A percentile compares a stretch with the other conserved stretches of the same genome.
These are phyloP conservation scores for Caenorhabditis briggsae DNA, from an alignment of 1,140 invertebrate species.

Conservation along the genomic window DNA sequence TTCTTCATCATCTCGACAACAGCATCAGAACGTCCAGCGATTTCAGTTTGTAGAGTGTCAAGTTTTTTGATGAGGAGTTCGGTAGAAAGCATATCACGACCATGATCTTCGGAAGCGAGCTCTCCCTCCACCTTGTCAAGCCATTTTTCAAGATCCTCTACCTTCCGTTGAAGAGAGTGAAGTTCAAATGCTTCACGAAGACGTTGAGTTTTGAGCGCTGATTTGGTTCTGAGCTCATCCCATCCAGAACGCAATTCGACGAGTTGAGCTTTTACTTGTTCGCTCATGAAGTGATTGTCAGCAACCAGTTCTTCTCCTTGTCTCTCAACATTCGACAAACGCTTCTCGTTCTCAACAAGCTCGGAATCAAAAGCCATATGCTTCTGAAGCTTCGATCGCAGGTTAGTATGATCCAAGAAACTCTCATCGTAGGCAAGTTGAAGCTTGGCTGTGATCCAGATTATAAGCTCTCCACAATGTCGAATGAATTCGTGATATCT, in stretches of 20 bases:
- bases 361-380: slow-evolving; percentile 95
- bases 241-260: slow-evolving; percentile 70
- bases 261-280: slow-evolving; percentile 68
- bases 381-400: slow-evolving; percentile 96
- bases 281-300: slow-evolving; percentile 70
- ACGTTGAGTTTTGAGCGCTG: slow-evolving; percentile 70
- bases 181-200: slow-evolving; percentile 81
- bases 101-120: slow-evolving; percentile 87
- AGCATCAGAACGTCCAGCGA: slow-evolving; percentile 66
- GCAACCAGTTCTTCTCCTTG: slow-evolving; percentile 81
- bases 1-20: slow-evolving; percentile 70
- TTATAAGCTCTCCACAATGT: slow-evolving; percentile 80
- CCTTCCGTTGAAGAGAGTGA: slow-evolving; percentile 85
- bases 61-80: slow-evolving; percentile 85
- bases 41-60: slow-evolving; percentile 68
- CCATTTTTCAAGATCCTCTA: slow-evolving; percentile 91
- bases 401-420: slow-evolving; percentile 91
- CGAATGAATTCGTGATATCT: slow-evolving; percentile 72
- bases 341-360: slow-evolving; percentile 88
- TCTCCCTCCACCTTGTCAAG: slow-evolving; percentile 89
- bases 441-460: slow-evolving; percentile 92
- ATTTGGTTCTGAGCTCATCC: slow-evolving; percentile 72
- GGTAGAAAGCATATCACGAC: slow-evolving; percentile 86
- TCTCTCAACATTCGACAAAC: slow-evolving; percentile 86
- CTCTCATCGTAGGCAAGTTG: slow-evolving; percentile 92